phyloP scores from a whole-genome alignment of 92 coral and sea anemone species.

The Parazoanthus darwini region DNA sequence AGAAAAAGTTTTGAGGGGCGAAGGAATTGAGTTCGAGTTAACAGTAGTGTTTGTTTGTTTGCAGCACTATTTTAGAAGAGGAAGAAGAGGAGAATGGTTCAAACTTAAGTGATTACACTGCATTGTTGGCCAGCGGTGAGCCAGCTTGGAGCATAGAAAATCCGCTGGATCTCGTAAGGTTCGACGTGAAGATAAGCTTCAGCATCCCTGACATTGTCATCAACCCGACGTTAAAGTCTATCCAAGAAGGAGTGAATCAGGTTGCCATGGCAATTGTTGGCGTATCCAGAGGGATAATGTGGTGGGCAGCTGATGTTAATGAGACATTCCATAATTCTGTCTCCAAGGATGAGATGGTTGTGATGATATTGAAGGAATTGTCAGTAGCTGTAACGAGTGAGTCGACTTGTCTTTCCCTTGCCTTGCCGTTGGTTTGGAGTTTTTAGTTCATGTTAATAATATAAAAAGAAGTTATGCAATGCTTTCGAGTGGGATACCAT shows the following conservation, averaged over 20 bases:
- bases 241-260: constrained; percentile 81
- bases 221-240: constrained; percentile 73
- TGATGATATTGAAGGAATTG: constrained; percentile 55
- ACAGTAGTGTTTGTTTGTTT: too few relatives aligned
- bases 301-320: constrained; percentile 99
- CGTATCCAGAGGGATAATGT: constrained; percentile 80
- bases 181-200: constrained; percentile 81
- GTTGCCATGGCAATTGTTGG: constrained; percentile 77
- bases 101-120: constrained; percentile 27
- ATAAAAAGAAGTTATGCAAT: too few relatives aligned
- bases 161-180: constrained; percentile 67
- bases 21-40: too few relatives aligned
- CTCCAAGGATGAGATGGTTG: constrained; percentile 66
- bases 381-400: constrained; percentile 85
- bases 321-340: constrained; percentile 84
- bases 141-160: constrained; percentile 37
- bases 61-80: constrained; percentile 22
- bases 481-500: too few relatives aligned
- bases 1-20: too few relatives aligned
- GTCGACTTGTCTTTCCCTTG: background rate
- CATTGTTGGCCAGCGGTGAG: constrained; percentile 8
- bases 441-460: background rate
- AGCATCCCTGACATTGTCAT: constrained; percentile 94
- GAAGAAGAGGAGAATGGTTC: constrained; percentile 27
- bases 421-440: background rate